These are phyloP conservation scores for Napeogenes inachia DNA, from an alignment of 2,888 invertebrate species.

Conservation along the genomic window DNA sequence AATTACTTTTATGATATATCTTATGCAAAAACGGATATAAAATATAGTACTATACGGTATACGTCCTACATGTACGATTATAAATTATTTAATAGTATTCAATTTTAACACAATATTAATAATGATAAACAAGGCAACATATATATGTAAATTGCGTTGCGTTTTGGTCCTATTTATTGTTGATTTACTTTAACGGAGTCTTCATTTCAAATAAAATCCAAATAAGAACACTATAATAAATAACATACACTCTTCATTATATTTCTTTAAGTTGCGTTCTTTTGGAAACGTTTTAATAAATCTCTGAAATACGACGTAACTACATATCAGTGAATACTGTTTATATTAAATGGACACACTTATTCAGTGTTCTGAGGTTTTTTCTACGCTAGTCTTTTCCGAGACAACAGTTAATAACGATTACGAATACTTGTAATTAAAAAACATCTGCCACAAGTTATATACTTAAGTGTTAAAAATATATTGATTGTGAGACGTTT, in stretches of 20 bases:
- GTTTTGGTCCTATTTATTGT: conserved; percentile 32
- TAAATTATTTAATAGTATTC: conserved; percentile 19
- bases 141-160: conserved; percentile 26
- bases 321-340: neutral
- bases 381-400: conserved; percentile 27
- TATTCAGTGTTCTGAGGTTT: conserved; percentile 21
- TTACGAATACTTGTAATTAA: conserved; percentile 24
- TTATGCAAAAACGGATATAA: conserved; percentile 30
- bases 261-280: neutral
- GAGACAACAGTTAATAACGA: conserved; percentile 33
- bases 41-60: conserved; percentile 25
- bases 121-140: conserved; percentile 24
- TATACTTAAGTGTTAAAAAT: neutral
- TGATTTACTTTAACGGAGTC: conserved; percentile 19
- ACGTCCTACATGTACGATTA: conserved; percentile 23
- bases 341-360: conserved; percentile 10
- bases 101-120: conserved; percentile 22
- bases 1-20: conserved; percentile 22
- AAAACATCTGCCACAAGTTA: conserved; percentile 20
- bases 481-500: conserved; percentile 26
- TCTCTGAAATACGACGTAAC: neutral
- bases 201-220: conserved; percentile 16
- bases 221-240: conserved; percentile 7
- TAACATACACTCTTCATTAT: neutral
- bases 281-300: neutral